Conservation (phyloP, 2,888 invertebrate species). For the Ischnus inquisitorius region DNA sequence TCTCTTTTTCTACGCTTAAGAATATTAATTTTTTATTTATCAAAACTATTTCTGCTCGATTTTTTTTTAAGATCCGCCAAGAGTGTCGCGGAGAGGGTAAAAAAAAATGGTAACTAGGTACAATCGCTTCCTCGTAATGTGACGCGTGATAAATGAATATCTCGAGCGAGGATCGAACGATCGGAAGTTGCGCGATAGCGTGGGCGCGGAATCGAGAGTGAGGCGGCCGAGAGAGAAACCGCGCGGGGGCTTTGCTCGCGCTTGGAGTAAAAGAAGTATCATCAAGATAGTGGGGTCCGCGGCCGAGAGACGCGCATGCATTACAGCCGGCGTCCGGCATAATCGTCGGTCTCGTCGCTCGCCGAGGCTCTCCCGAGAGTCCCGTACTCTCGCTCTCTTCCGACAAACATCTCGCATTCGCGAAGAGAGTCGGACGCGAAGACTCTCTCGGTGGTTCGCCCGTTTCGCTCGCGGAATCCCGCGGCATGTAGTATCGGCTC, state of each 20-base stretch:
- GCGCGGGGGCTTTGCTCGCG: slow-evolving; percentile 8
- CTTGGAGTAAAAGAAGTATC: slow-evolving; percentile 13
- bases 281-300: slow-evolving; percentile 41
- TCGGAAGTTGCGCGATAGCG: slow-evolving; percentile 3
- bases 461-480: slow-evolving; percentile 47
- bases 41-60: too few relatives aligned
- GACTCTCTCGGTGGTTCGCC: slow-evolving; percentile 41
- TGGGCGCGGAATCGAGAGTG: slow-evolving; percentile 14
- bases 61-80: too few relatives aligned
- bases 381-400: slow-evolving; percentile 48
- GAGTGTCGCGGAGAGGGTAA: not conserved
- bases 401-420: slow-evolving; percentile 55
- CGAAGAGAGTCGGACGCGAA: slow-evolving; percentile 55
- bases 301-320: slow-evolving; percentile 33
- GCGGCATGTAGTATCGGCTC: slow-evolving; percentile 50
- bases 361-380: slow-evolving; percentile 18
- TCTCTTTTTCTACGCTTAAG: too few relatives aligned
- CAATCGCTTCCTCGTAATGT: not conserved
- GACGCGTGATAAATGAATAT: not conserved
- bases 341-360: slow-evolving; percentile 43
- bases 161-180: not conserved
- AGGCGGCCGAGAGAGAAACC: not conserved
- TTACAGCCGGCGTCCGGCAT: slow-evolving; percentile 61
- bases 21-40: too few relatives aligned
- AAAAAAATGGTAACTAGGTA: not conserved